phyloP scores from a whole-genome alignment of 2,888 invertebrate species.

The Clusia tigrina region DNA sequence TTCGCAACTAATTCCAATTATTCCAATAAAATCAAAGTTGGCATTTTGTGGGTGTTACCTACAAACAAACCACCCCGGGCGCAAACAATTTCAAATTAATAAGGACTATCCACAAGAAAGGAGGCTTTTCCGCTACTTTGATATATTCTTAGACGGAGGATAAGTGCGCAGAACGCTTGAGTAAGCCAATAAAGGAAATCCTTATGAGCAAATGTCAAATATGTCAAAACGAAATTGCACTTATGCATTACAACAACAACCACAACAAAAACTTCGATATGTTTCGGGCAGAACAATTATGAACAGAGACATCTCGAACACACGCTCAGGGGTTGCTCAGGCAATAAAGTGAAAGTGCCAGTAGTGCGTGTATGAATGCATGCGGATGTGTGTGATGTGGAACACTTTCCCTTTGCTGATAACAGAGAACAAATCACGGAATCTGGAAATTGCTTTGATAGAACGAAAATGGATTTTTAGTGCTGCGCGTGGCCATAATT shows the following conservation, averaged over 20 bases:
- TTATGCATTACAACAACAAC: neutral
- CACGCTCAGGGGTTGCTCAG: neutral
- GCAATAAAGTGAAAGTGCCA: neutral
- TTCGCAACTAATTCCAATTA: too few species aligned
- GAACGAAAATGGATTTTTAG: too few species aligned
- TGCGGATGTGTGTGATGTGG: neutral
- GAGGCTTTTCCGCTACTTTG: neutral
- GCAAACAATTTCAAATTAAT: neutral
- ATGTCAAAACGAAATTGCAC: neutral
- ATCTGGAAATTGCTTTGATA: too few species aligned
- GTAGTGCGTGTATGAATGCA: too few species aligned
- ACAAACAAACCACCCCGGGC: neutral
- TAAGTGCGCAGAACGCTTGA: neutral
- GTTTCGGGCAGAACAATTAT: neutral
- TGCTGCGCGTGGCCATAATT: too few species aligned
- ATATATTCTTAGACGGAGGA: neutral
- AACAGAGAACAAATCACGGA: too few species aligned
- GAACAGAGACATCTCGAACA: too few species aligned
- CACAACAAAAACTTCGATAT: neutral
- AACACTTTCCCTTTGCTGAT: neutral
- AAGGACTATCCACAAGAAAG: neutral
- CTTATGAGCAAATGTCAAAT: conserved; percentile 1
- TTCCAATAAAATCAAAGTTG: neutral
- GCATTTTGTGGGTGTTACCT: neutral
- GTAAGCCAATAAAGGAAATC: conserved; percentile 1